Base-by-base conservation (phyloP, 2,888 invertebrate species). In the Polymixis flavicincta region DNA sequence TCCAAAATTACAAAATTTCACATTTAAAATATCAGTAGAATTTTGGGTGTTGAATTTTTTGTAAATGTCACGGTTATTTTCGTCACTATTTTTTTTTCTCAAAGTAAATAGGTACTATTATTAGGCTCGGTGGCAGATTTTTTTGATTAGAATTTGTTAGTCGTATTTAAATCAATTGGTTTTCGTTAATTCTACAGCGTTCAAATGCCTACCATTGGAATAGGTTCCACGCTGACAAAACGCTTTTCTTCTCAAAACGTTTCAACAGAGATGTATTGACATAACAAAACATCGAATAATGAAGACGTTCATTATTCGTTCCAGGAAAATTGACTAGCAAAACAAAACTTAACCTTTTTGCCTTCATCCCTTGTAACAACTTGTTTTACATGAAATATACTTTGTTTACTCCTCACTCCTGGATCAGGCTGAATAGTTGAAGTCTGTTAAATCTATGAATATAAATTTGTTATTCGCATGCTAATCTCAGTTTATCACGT, bases 391-490 rank as follows among this genome's bases (percentile, higher is more conserved):
- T 65, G 68, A 68, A 70, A 50, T 45, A 52, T n/a, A 57, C 60
- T 69, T 71, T 79, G 70, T 68, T 74, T 50, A 67, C 54, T 17
- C 13, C 28, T 54, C 25, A 45, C 37, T 69, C 42, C 54, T 28
- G 70, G 13, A 71, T 65, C 60, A 57, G 17, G 45, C 57, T 69
- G 65, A 75, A 71, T 78, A 74, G 73, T 75, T 48, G 19, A 75
- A 74, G 42, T 50, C 79, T 52, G 64, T 75, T 77, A 68, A 73
- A 85, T 82, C 87, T 83, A 87, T 87, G 85, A 87, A 87, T 87
- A 87, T 83, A 87, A 74, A 85, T 83, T 74, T 76, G 78, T 84
- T 76, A 74, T 84, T 85, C 79, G 78, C 71, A 83, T 80, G 72
- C 74, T 85, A 87, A 85, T 85, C 80, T 78, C 68, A 70, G 74